Conservation (phyloP, 2,797 vertebrate genomes). For the Champsocephalus esox region DNA sequence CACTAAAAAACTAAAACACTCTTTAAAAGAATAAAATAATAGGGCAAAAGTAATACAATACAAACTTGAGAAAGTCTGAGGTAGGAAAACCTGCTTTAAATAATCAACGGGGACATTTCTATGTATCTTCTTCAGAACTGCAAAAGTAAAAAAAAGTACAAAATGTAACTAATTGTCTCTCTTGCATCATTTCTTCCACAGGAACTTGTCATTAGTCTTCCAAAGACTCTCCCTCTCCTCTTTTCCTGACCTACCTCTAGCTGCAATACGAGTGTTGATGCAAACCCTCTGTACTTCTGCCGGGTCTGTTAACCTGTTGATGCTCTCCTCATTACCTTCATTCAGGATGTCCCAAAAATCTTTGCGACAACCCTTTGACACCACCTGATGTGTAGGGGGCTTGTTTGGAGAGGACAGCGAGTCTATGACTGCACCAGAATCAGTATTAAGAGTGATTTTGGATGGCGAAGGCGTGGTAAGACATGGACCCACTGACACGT, state of each 20-base stretch:
- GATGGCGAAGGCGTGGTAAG: neutral
- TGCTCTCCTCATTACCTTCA: constrained; percentile 91
- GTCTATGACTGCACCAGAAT: neutral
- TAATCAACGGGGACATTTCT: neutral
- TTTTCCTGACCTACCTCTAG: constrained; percentile 62
- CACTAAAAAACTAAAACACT: neutral
- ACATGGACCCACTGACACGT: neutral
- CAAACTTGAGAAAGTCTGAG: neutral
- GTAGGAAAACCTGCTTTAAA: neutral
- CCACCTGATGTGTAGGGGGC: constrained; percentile 34
- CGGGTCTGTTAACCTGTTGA: constrained; percentile 89
- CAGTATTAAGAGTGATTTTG: neutral
- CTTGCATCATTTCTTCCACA: constrained; percentile 89
- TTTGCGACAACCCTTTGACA: constrained; percentile 83
- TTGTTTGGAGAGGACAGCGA: neutral
- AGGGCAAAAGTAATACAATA: constrained; percentile 2
- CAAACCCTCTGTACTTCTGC: constrained; percentile 91
- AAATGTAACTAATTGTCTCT: neutral
- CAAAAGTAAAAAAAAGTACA: neutral
- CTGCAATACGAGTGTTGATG: constrained; percentile 67
- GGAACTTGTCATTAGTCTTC: constrained; percentile 94
- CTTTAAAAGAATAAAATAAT: neutral
- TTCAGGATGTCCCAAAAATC: constrained; percentile 97
- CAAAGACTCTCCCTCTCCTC: constrained; percentile 84
- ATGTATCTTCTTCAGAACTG: neutral